Evolutionary conservation across 2,113 vertebrate genomes (phyloP).

Genomic region (Tichodroma muraria): DNA sequence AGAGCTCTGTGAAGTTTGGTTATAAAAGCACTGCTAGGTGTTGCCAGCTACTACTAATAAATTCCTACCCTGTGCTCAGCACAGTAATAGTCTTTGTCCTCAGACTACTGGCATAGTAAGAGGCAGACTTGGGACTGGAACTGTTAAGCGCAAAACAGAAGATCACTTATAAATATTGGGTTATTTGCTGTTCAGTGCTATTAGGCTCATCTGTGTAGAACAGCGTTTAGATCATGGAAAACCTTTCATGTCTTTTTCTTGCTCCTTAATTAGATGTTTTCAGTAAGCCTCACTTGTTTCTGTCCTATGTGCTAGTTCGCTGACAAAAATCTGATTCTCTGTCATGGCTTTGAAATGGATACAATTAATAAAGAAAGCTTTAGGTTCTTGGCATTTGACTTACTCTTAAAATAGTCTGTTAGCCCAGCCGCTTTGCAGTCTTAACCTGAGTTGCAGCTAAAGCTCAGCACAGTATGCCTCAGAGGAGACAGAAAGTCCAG

Average conservation of each 20-base stretch:
- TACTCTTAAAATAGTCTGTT: background rate
- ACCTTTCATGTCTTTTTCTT: background rate
- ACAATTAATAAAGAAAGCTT: background rate
- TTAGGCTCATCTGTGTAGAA: background rate
- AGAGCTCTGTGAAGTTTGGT: background rate
- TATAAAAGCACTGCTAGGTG: background rate
- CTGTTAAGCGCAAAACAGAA: background rate
- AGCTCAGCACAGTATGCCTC: background rate
- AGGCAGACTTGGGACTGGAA: background rate
- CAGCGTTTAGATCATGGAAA: background rate
- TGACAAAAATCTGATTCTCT: background rate
- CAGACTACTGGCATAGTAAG: background rate
- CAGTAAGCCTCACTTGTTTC: background rate
- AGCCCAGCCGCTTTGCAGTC: background rate
- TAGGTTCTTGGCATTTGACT: background rate
- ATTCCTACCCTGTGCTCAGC: background rate
- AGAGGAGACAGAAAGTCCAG: background rate
- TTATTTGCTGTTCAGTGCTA: background rate
- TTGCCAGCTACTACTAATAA: background rate
- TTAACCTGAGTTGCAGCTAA: background rate
- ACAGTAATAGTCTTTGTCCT: background rate
- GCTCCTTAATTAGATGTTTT: background rate
- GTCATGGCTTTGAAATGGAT: background rate
- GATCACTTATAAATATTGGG: background rate
- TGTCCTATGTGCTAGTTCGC: background rate